Evolutionary conservation across 1,140 invertebrate species (phyloP), one percentile per base, ranked within the genome.

Genomic region (Seison nebaliae): DNA sequence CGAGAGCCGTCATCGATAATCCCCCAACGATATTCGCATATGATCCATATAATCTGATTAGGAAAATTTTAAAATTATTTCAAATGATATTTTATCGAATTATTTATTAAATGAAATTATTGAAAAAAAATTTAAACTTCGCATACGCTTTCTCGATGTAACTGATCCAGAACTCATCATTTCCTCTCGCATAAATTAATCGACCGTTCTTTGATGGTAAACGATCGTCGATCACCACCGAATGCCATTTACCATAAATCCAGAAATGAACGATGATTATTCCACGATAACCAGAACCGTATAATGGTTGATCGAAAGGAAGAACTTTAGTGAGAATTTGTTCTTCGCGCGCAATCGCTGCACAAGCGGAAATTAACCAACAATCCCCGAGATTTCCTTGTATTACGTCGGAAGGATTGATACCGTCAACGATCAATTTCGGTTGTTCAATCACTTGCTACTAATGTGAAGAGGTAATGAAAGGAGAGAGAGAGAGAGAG

Each of bases 111-210:
- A n/a, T n/a, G n/a, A 52, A 35, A 12, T 48, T 47, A 30, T 51
- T 44, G 42, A 54, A 55, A 6, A 46, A 48, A 7, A 50, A 49
- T 44, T 54, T 48, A 9, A 54, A 44, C 51, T 63, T 63, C 12
- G 62, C 60, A 48, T 62, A 62, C 5, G 62, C 62, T 47, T 65
- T 65, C 46, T 65, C 63, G 11, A 65, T n/a, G n/a, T 39, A 0
- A 65, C 46, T 1, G 63, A 40, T 0, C 64, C 45, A 0, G 63
- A 54, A 8, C 59, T 53, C 62, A 62, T 65, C 44, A 64, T 65
- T 48, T 65, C 64, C 18, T 49, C 49, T 0, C 52, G 45, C 33
- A 28, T 29, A 42, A 8, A 11, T 23, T 34, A 33, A 21, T 15
- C 35, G 20, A 11, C 28, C 22, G 17, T 40, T 28, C 28, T 35